Percentiles rank a stretch among this genome's conserved stretches.
Evolutionary conservation across 2,113 vertebrate species (phyloP).

Genomic region (Tapirus terrestris): DNA sequence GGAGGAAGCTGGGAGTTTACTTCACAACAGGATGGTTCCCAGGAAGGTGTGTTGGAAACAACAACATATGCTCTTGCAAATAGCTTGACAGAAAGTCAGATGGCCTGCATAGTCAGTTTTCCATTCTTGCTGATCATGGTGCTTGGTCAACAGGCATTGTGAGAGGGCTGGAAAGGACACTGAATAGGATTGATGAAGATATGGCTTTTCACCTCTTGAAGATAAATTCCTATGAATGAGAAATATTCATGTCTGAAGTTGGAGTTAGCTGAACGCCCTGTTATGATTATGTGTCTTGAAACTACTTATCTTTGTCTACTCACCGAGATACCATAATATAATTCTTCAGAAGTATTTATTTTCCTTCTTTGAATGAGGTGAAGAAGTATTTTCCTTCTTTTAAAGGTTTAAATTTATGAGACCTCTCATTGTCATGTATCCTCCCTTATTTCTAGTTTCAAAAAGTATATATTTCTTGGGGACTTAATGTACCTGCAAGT

Average conservation of each 20-base stretch:
- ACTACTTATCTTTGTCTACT: too few species aligned
- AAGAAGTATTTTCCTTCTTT: background rate
- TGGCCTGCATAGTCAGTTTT: background rate
- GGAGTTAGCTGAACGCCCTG: background rate
- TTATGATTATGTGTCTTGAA: too few species aligned
- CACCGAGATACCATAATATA: accelerated
- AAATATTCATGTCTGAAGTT: too few species aligned
- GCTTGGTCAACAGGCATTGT: background rate
- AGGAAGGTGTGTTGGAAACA: background rate
- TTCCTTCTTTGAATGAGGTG: background rate
- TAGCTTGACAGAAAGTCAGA: accelerated
- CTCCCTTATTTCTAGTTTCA: background rate
- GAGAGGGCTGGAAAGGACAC: background rate
- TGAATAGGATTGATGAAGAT: accelerated
- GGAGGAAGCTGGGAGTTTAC: background rate
- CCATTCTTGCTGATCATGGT: accelerated
- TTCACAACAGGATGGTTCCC: background rate
- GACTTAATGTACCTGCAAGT: background rate
- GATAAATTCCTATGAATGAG: background rate
- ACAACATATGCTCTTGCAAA: background rate
- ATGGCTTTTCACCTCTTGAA: accelerated
- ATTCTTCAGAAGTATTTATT: background rate
- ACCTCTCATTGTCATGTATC: accelerated
- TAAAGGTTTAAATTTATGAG: background rate
- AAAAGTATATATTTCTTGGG: background rate